These are phyloP conservation scores for Trematomus bernacchii DNA, from an alignment of 2,797 vertebrate genomes.

Conservation along the genomic window DNA sequence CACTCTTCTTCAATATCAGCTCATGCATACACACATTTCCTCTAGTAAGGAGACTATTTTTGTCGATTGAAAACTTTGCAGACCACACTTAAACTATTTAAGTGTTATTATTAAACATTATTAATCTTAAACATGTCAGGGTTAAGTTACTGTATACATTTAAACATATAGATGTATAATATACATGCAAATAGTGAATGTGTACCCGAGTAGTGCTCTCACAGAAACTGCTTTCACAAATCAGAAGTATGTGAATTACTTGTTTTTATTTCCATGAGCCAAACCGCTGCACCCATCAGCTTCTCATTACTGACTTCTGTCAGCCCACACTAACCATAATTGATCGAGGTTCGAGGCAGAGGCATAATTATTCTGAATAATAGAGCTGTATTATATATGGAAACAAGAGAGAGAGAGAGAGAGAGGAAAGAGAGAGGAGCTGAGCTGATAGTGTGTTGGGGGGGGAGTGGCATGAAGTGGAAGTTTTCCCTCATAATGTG, in stretches of 20 bases:
- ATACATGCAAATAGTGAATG: not conserved
- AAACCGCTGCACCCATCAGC: slow-evolving; percentile 12
- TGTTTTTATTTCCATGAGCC: slow-evolving; percentile 6
- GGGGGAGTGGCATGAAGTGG: not conserved
- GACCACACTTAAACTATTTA: not conserved
- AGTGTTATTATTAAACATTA: not conserved
- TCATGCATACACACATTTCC: not conserved
- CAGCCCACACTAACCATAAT: not conserved
- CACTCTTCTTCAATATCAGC: slow-evolving; percentile 7
- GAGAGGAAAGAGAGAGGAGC: not conserved
- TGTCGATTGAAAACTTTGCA: not conserved
- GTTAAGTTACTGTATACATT: too few species aligned
- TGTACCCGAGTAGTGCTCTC: not conserved
- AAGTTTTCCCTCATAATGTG: not conserved
- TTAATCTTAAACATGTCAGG: too few species aligned
- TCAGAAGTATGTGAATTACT: slow-evolving; percentile 7
- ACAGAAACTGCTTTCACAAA: not conserved
- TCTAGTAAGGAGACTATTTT: not conserved
- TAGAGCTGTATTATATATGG: not conserved
- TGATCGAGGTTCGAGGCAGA: not conserved
- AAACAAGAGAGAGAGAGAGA: not conserved
- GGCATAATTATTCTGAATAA: not conserved
- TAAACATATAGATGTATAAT: too few species aligned
- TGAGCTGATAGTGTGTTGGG: not conserved
- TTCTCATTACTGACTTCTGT: slow-evolving; percentile 7